Evolutionary conservation across 2,113 vertebrate species (phyloP).

Genomic region (Athene cunicularia): DNA sequence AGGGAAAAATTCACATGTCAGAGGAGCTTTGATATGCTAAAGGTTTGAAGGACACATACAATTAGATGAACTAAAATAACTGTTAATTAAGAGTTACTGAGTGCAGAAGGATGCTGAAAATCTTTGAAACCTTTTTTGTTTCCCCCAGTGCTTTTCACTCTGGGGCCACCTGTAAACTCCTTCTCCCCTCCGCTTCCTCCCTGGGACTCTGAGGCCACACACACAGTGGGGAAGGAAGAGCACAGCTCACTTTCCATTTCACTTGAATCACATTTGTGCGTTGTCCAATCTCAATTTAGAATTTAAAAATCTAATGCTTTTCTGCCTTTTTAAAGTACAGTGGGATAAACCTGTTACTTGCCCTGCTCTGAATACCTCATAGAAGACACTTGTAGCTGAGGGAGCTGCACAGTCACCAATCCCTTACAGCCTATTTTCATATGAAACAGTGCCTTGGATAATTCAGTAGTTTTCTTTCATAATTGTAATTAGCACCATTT

Average conservation of each 20-base stretch:
- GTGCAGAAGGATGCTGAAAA: not conserved
- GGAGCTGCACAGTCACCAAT: not conserved
- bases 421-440: not conserved
- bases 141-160: not conserved
- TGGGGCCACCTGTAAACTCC: not conserved
- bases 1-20: not conserved
- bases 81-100: not conserved
- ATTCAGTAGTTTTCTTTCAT: not conserved
- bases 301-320: not conserved
- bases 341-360: not conserved
- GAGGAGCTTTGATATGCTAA: not conserved
- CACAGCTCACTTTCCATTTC: not conserved
- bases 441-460: not conserved
- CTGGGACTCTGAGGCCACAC: not conserved
- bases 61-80: not conserved
- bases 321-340: not conserved
- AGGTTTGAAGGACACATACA: not conserved
- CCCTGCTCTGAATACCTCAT: not conserved
- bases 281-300: not conserved
- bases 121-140: not conserved
- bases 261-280: not conserved
- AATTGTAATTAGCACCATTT: not conserved
- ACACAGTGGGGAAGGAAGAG: not conserved
- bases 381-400: not conserved
- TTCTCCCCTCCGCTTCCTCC: not conserved